phyloP scores from a whole-genome alignment of 2,113 vertebrate genomes.

The Vulpes ferrilata region DNA sequence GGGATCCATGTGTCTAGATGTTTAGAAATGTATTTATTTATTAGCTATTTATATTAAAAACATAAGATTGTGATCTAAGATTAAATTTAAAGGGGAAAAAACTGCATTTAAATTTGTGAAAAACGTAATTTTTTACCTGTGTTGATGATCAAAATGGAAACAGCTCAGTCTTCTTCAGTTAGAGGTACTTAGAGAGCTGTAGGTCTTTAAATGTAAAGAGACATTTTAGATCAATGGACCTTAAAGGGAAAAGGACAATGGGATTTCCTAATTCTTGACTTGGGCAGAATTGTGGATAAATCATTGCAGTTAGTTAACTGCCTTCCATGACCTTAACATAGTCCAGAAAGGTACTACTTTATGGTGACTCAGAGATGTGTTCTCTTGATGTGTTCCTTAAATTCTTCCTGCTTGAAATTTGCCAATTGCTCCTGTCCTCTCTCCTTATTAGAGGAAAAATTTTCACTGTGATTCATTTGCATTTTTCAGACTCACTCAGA shows the following conservation, averaged over 20 bases:
- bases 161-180: not conserved
- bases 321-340: not conserved
- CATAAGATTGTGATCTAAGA: not conserved
- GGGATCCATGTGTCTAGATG: not conserved
- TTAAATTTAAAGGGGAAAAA: not conserved
- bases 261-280: not conserved
- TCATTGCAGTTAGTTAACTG: not conserved
- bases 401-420: conserved; percentile 25
- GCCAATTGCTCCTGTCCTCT: not conserved
- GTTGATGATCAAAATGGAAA: conserved; percentile 45
- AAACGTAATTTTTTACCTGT: not conserved
- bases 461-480: conserved; percentile 51
- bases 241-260: not conserved
- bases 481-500: conserved; percentile 45
- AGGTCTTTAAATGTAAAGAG: conserved; percentile 21
- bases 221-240: not conserved
- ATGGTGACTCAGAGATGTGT: not conserved
- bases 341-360: conserved; percentile 34
- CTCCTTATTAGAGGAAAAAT: conserved; percentile 39
- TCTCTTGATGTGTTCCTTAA: not conserved
- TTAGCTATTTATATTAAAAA: not conserved
- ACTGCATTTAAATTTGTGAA: conserved; percentile 28
- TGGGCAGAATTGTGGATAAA: conserved; percentile 24
- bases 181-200: conserved; percentile 10
- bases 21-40: not conserved